phyloP scores from a whole-genome alignment of 2,888 invertebrate genomes.

The Pseudococcus jackbeardsleyi region DNA sequence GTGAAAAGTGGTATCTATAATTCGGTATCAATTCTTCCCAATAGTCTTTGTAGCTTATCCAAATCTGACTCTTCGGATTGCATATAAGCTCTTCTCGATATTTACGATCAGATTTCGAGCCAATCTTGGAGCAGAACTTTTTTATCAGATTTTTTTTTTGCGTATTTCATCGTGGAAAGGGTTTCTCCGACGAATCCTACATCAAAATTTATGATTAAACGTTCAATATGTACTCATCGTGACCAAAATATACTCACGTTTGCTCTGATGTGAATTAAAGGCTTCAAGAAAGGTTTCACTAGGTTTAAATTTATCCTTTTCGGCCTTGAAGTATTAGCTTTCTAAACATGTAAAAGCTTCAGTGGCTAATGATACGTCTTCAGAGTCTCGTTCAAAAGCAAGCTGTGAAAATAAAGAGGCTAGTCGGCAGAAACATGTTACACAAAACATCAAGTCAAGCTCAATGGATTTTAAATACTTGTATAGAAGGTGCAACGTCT shows the following conservation, averaged over 20 bases:
- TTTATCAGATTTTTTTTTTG: conserved; percentile 47
- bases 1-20: conserved; percentile 51
- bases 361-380: conserved; percentile 14
- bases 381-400: conserved; percentile 18
- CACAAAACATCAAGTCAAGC: too few relatives aligned
- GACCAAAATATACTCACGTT: background rate
- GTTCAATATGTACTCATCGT: background rate
- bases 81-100: conserved; percentile 2
- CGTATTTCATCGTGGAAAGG: conserved; percentile 34
- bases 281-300: background rate
- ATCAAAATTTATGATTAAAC: background rate
- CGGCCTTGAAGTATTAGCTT: background rate
- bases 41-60: conserved; percentile 45
- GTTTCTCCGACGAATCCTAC: conserved; percentile 60
- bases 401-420: background rate
- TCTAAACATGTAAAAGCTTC: conserved; percentile 3
- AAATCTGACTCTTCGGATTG: conserved; percentile 26
- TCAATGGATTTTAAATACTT: background rate
- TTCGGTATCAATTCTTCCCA: conserved; percentile 55
- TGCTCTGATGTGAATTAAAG: conserved; percentile 54
- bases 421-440: too few relatives aligned
- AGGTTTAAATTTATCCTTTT: background rate
- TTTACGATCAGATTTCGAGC: conserved; percentile 31
- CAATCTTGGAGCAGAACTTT: background rate
- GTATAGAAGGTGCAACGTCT: background rate